Evolutionary conservation across 2,888 invertebrate species (phyloP), one percentile per base, ranked within the genome.

Genomic region (Yponomeuta malinellus): DNA sequence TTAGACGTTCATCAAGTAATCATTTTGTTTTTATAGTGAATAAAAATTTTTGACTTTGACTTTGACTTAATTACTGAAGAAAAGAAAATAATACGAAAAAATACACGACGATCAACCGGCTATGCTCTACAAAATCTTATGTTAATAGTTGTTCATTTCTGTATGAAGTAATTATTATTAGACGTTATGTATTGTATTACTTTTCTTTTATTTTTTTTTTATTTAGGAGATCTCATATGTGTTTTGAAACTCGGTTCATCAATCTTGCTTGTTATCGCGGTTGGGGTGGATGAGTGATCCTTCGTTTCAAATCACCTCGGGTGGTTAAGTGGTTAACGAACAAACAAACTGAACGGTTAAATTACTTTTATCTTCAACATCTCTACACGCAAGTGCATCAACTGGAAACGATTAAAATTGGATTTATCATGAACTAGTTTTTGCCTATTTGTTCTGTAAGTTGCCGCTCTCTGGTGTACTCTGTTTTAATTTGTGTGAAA

Each of bases 391-490:
- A 59, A 59, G 52, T 15, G 12, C 52, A 59, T 12, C 52, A 12
- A 59, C 52, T 59, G 52, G 52, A 59, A 59, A 59, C 52, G 52
- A 59, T 59, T 59, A 59, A 59, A 59, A 59, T 59, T 65, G 65
- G 65, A 31, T 29, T 23, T 65, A 65, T 29, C 10, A 23, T 31
- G 65, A 65, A 65, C 29, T 3, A 65, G 65, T 29, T 29, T 64
- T 10, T 23, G 6, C 4, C 31, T 29, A 23, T 10, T 23, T 65
- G 10, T 65, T 65, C 10, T 29, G 8, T 63, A 8, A 23, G 68
- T 68, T 69, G n/a, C 69, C 29, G 43, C 43, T n/a, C 73, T 76
- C 78, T 71, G 78, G 43, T 43, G 43, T 43, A 43, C 43, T 43
- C 8, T 43, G 43, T 43, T 43, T 43, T 6, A 8, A 43, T 43